Percentiles rank a stretch among this genome's conserved stretches.
Conservation (phyloP, 2,888 invertebrate genomes). For the Pseudococcus viburni region DNA sequence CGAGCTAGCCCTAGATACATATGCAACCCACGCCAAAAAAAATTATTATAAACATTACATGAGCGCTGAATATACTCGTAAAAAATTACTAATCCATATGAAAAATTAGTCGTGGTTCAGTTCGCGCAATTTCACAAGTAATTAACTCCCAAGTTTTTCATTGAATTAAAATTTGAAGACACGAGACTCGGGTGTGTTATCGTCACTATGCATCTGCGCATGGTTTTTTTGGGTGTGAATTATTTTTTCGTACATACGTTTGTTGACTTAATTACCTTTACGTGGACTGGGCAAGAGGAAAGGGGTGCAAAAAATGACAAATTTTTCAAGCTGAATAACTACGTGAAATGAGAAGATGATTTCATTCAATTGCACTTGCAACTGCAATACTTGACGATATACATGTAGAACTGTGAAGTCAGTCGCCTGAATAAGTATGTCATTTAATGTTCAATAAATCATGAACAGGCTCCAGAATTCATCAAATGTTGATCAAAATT, state of each 20-base stretch:
- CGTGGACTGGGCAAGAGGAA: too few relatives aligned
- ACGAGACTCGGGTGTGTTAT: neutral
- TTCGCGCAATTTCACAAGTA: constrained; percentile 42
- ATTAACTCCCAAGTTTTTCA: constrained; percentile 32
- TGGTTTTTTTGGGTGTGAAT: neutral
- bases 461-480: too few relatives aligned
- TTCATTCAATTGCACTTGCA: too few relatives aligned
- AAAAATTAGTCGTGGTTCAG: constrained; percentile 48
- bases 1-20: neutral
- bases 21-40: constrained; percentile 34
- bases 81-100: constrained; percentile 39
- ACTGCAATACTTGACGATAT: too few relatives aligned
- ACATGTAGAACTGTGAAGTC: too few relatives aligned
- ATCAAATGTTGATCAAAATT: too few relatives aligned
- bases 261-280: neutral
- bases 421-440: too few relatives aligned
- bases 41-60: constrained; percentile 43
- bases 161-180: constrained; percentile 11
- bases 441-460: too few relatives aligned
- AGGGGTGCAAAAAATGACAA: neutral
- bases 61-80: constrained; percentile 32
- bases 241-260: neutral
- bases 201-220: neutral
- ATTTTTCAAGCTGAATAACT: neutral
- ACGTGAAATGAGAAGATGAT: too few relatives aligned